Base-by-base conservation (phyloP, 2,113 vertebrate genomes). In the Struthidea cinerea region DNA sequence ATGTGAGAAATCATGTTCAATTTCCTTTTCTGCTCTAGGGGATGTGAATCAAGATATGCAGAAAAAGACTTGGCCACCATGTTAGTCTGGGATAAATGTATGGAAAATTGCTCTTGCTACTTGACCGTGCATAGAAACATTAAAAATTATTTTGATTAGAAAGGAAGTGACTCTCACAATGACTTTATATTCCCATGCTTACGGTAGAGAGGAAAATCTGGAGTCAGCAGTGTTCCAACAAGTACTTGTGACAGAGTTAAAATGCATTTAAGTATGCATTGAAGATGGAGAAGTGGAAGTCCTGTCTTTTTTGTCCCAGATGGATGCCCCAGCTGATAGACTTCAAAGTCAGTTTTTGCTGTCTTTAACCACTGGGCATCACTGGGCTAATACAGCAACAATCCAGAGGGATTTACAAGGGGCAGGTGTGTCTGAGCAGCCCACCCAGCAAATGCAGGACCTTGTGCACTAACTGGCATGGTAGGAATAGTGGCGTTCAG, bases 11-110 rank as follows among this genome's bases (percentile, higher is more conserved):
- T 73, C 46, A 49, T 10, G 4, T 57, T 82, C 61, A 53, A 73
- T 93, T 90, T 90, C 53, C 57, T 87, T 71, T 85, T 90, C 67
- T 93, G 57, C 82, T 87, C 77, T 33, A 65, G 80, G 82, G 85
- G 24, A 61, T 57, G 23, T 80, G 78, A 87, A 85, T 44, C 24
- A 61, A 85, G 59, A 87, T 71, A 37, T 85, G 57, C 14, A 13
- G 52, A 84, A 87, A 28, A 87, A 28, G 41, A 85, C 17, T 41
- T 46, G 53, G 20, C 57, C 59, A 85, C 52, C 28, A 30, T 33
- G 10, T 53, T 61, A 90, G 28, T 49, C 28, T 69, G 57, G 41
- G 56, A 76, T 52, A 73, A 91, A 61, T 2, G 6, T 46, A 49
- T 53, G 86, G 44, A 65, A 90, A 95, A 85, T 60, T 64, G 20